Evolutionary conservation across 1,140 invertebrate species (phyloP).

Genomic region (Pachyrhynchus sulphureomaculatus): DNA sequence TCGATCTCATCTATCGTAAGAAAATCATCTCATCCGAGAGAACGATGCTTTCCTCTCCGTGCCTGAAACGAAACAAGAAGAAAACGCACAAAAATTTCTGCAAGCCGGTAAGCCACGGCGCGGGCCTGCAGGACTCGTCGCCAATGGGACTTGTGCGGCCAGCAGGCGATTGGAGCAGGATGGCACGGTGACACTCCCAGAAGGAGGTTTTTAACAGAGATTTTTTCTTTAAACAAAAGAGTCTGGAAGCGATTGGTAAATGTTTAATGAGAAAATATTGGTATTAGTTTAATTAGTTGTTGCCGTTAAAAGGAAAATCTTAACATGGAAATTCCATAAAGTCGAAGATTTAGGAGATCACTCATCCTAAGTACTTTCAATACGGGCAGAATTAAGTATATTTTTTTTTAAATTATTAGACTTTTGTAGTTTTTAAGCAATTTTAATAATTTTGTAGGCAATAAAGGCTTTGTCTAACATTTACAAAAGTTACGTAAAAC

Average conservation of each 20-base stretch:
- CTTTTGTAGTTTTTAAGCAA: no score
- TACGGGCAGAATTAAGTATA: no score
- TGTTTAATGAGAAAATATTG: no score
- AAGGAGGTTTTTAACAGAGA: slow-evolving; percentile 20
- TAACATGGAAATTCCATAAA: no score
- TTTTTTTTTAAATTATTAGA: no score
- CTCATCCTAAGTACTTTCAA: no score
- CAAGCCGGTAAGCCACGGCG: slow-evolving; percentile 24
- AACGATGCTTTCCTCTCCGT: background rate
- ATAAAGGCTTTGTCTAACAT: no score
- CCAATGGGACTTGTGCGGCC: slow-evolving; percentile 11
- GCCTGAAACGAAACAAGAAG: slow-evolving; percentile 19
- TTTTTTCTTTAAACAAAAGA: slow-evolving; percentile 13
- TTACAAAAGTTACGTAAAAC: no score
- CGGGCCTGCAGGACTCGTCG: slow-evolving; percentile 13
- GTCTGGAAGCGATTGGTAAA: background rate
- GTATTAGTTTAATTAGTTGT: no score
- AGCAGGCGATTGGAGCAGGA: slow-evolving; percentile 10
- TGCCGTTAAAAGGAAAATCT: no score
- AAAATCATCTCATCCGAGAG: background rate
- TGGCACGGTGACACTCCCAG: slow-evolving; percentile 20
- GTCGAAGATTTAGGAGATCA: no score
- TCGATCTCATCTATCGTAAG: background rate
- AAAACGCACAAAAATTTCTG: slow-evolving; percentile 24
- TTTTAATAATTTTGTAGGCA: no score